phyloP scores from a whole-genome alignment of 2,797 vertebrate genomes.

The Hypotaenidia okinawae region DNA sequence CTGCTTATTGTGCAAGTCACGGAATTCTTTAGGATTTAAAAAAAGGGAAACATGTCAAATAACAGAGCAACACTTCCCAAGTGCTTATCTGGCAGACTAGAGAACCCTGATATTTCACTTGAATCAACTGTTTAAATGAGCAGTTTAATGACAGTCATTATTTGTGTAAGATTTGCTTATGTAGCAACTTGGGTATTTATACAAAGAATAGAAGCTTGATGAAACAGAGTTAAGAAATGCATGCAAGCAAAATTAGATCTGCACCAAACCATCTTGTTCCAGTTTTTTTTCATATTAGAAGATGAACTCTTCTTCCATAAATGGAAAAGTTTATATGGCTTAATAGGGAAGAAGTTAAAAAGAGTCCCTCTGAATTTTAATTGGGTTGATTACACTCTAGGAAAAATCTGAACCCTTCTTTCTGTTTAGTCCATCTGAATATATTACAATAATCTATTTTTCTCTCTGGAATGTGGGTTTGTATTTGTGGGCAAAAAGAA shows the following conservation, averaged over 20 bases:
- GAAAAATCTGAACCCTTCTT: slow-evolving; percentile 4
- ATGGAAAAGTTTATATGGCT: slow-evolving; percentile 6
- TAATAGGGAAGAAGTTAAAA: neutral
- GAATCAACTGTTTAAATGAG: slow-evolving; percentile 60
- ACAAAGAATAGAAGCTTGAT: slow-evolving; percentile 65
- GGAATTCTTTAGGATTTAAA: slow-evolving; percentile 27
- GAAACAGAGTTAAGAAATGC: slow-evolving; percentile 59
- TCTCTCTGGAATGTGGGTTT: neutral
- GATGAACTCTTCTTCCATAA: slow-evolving; percentile 32
- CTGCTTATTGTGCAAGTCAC: slow-evolving; percentile 35
- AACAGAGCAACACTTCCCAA: slow-evolving; percentile 34
- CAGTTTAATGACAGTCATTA: slow-evolving; percentile 58
- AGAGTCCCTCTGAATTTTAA: neutral
- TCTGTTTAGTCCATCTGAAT: neutral
- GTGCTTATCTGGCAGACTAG: slow-evolving; percentile 55
- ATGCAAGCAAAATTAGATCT: slow-evolving; percentile 21
- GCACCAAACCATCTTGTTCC: slow-evolving; percentile 36
- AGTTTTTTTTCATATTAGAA: neutral
- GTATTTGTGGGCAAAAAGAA: neutral
- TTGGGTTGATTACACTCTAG: neutral
- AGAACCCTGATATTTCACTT: slow-evolving; percentile 45
- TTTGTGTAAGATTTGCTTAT: slow-evolving; percentile 58
- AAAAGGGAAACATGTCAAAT: slow-evolving; percentile 34
- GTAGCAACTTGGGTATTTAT: slow-evolving; percentile 47
- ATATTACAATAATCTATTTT: neutral